Evolutionary conservation across 2,888 invertebrate species (phyloP), one percentile per base, ranked within the genome.

Genomic region (Celastrina argiolus): DNA sequence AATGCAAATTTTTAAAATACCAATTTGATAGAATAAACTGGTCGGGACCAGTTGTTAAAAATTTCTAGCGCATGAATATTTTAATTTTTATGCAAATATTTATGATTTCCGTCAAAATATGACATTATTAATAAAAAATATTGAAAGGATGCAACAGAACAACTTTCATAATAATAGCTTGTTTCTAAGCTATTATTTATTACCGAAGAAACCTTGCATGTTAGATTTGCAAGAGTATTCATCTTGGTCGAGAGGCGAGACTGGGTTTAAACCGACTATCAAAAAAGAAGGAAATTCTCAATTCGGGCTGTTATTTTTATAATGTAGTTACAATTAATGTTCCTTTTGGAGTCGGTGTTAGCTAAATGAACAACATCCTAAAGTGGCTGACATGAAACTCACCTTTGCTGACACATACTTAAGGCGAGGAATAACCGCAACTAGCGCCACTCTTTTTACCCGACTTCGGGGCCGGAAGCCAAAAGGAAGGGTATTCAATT

Each of bases 1-100:
- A 26, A 51, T 22, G 51, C 51, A 51, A 51, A 51, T 51, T 45
- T 18, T 51, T 51, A 51, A n/a, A 51, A 51, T 51, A 14, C 22
- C 51, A 26, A 51, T 45, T 18, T 10, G 18, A 45, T 51, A 5
- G 22, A 22, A 12, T 16, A 16, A 1, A 10, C 12, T n/a, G n/a
- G n/a, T n/a, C n/a, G n/a, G n/a, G 31, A 36, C 22, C 8, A 12
- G 22, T 51, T 51, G 12, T 26, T 22, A 51, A 26, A 2, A 51
- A 51, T 51, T 51, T 51, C 22, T 51, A 51, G 4, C 22, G 51
- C 12, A 51, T 51, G 26, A 51, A 51, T 51, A 51, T 51, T 26
- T 51, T 10, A 26, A 14, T 22, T 12, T 51, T 51, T 36, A 36
- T 36, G 10, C 12, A 36, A 36, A 36, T 36, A 2, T 36, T 36